Conservation (phyloP, 2,888 invertebrate genomes). For the Ochropleura plecta region DNA sequence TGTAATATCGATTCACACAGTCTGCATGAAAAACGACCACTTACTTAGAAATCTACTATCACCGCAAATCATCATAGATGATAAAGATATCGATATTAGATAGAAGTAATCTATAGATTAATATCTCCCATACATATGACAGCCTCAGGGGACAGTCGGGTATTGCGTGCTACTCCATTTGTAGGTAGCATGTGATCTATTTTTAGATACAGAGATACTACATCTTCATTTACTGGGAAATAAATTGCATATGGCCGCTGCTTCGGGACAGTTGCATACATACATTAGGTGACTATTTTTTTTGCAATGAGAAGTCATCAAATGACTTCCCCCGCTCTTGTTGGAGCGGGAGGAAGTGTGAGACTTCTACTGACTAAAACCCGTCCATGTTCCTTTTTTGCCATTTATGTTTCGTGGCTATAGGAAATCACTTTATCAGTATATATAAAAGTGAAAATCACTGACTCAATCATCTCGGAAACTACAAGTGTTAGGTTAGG, state of each 20-base stretch:
- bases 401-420: too few species aligned
- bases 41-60: slow-evolving; percentile 42
- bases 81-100: slow-evolving; percentile 53
- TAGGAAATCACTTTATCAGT: too few species aligned
- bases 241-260: slow-evolving; percentile 54
- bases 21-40: slow-evolving; percentile 27
- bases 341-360: too few species aligned
- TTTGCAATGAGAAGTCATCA: too few species aligned
- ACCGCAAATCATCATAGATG: slow-evolving; percentile 53
- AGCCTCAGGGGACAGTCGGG: slow-evolving; percentile 51
- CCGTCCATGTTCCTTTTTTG: too few species aligned
- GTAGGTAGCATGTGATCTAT: slow-evolving; percentile 60
- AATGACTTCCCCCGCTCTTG: too few species aligned
- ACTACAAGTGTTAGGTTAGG: too few species aligned
- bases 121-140: slow-evolving; percentile 57
- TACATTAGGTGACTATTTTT: slow-evolving; percentile 22
- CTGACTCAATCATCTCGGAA: too few species aligned
- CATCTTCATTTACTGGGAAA: slow-evolving; percentile 58
- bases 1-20: not conserved
- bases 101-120: slow-evolving; percentile 57
- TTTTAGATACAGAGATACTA: slow-evolving; percentile 47
- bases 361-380: too few species aligned
- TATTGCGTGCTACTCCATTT: slow-evolving; percentile 59
- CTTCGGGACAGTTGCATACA: slow-evolving; percentile 40
- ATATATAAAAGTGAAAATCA: too few species aligned